Conservation (phyloP, 2,113 vertebrate genomes). For the Amia ocellicauda region DNA sequence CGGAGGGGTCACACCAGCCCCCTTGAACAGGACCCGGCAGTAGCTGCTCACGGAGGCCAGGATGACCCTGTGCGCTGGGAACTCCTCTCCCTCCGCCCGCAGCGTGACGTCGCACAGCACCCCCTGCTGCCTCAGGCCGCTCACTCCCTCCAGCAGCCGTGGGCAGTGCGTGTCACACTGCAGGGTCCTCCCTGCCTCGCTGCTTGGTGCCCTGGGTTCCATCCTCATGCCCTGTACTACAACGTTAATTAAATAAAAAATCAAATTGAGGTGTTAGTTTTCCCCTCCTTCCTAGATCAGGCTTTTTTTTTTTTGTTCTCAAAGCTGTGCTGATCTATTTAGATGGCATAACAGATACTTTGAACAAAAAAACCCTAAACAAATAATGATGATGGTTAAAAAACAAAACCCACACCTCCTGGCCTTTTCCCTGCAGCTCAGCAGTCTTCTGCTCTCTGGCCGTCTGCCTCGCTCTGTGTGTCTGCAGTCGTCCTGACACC, state of each 20-base stretch:
- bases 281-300: too few species aligned
- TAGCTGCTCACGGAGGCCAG: conserved; percentile 45
- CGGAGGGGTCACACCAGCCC: too few species aligned
- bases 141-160: conserved; percentile 40
- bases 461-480: background rate
- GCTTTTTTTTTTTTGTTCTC: too few species aligned
- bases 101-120: conserved; percentile 29
- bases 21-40: conserved; percentile 42
- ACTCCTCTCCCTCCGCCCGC: conserved; percentile 44
- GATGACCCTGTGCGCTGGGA: conserved; percentile 40
- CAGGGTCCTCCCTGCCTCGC: background rate
- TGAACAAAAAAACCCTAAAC: background rate
- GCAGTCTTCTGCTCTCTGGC: background rate
- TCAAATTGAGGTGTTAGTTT: too few species aligned
- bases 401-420: background rate
- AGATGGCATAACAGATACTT: too few species aligned
- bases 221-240: background rate
- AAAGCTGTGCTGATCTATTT: too few species aligned
- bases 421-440: background rate
- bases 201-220: background rate
- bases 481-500: background rate
- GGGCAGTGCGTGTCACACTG: conserved; percentile 31
- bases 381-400: background rate
- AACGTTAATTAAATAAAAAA: background rate
- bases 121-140: background rate